These are phyloP conservation scores for Varanus salvator DNA, from an alignment of 2,113 vertebrate species.

Conservation along the genomic window DNA sequence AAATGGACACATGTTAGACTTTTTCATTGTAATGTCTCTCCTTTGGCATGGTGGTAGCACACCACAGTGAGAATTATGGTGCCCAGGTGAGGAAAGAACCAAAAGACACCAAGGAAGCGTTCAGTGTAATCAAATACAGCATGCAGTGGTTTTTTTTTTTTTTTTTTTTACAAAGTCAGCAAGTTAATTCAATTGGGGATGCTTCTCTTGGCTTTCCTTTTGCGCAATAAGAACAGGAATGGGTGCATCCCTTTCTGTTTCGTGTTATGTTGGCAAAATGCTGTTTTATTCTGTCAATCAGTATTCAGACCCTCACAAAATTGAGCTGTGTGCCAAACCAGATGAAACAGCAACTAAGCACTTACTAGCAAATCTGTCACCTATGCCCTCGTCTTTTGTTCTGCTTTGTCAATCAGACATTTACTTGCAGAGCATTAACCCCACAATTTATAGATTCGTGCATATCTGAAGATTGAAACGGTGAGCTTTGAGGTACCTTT, in stretches of 20 bases:
- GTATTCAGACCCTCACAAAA: not conserved
- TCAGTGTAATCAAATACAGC: too few relatives aligned
- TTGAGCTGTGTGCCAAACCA: not conserved
- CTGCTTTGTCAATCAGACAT: conserved; percentile 17
- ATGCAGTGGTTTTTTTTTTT: too few relatives aligned
- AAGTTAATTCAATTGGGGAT: not conserved
- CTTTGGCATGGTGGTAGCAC: too few relatives aligned
- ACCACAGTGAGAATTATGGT: too few relatives aligned
- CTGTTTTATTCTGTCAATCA: not conserved
- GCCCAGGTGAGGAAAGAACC: too few relatives aligned
- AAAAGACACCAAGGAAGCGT: too few relatives aligned
- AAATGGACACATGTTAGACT: too few relatives aligned
- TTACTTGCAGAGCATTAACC: conserved; percentile 28
- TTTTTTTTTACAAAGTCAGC: too few relatives aligned
- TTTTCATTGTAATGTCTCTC: too few relatives aligned
- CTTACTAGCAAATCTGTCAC: conserved; percentile 3
- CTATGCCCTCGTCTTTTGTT: conserved; percentile 2
- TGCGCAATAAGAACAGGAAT: not conserved
- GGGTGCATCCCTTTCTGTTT: not conserved
- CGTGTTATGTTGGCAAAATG: not conserved
- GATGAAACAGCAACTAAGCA: not conserved
- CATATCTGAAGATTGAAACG: conserved; percentile 27
- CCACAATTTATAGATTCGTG: conserved; percentile 20
- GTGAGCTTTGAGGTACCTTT: conserved; percentile 21
- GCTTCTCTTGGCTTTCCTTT: not conserved